These are phyloP conservation scores for Hylaeus anthracinus DNA, from an alignment of 1,140 invertebrate species.

Conservation along the genomic window DNA sequence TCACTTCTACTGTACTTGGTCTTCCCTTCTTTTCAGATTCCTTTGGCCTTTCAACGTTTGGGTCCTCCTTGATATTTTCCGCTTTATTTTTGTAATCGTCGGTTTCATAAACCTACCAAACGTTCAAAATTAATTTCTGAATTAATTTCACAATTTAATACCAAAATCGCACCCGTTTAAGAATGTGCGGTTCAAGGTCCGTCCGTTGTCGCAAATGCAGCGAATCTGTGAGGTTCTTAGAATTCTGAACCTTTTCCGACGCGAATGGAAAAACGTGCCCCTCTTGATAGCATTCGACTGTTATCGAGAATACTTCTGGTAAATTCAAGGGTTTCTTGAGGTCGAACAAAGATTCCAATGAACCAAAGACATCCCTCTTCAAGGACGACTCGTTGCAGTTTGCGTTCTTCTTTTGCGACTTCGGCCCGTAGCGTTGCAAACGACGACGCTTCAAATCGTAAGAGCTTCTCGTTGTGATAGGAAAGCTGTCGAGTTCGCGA, in stretches of 20 bases:
- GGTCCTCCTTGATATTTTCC: background rate
- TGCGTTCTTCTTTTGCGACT: conserved; percentile 38
- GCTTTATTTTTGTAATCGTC: conserved; percentile 1
- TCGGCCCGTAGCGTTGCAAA: conserved; percentile 32
- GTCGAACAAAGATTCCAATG: conserved; percentile 70
- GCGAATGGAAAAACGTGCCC: conserved; percentile 21
- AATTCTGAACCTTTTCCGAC: conserved; percentile 5
- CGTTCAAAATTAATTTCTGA: background rate
- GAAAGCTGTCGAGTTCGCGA: conserved; percentile 35
- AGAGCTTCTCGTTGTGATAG: conserved; percentile 50
- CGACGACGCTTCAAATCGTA: conserved; percentile 53
- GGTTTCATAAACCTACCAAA: background rate
- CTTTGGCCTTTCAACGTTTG: background rate
- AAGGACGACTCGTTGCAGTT: conserved; percentile 26
- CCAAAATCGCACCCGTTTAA: conserved; percentile 29
- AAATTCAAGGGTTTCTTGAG: conserved; percentile 64
- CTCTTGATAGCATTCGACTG: conserved; percentile 25
- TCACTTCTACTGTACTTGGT: background rate
- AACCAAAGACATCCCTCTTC: conserved; percentile 58
- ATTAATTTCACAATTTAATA: conserved; percentile 13
- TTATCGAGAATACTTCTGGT: conserved; percentile 40
- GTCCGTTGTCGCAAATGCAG: conserved; percentile 16
- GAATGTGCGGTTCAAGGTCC: conserved; percentile 23
- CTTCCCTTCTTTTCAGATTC: background rate
- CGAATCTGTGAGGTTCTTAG: conserved; percentile 16